phyloP scores from a whole-genome alignment of 1,140 invertebrate species.

The Tetramorium simillimum region DNA sequence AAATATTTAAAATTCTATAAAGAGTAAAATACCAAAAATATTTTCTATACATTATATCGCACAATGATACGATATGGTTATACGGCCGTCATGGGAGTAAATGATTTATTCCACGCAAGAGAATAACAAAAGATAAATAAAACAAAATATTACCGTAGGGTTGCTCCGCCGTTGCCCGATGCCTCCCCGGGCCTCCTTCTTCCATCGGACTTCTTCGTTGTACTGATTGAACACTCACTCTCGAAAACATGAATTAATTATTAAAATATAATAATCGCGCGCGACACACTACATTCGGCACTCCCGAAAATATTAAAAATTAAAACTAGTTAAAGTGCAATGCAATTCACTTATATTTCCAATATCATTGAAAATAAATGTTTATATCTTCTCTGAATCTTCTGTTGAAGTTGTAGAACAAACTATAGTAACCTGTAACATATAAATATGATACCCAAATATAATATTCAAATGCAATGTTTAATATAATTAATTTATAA shows the following conservation, averaged over 20 bases:
- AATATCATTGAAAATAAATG: background rate
- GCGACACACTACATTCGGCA: background rate
- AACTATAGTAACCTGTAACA: background rate
- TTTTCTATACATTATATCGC: background rate
- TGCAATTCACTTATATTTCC: background rate
- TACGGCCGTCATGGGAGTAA: background rate
- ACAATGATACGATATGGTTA: background rate
- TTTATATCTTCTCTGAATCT: background rate
- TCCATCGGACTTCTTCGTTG: background rate
- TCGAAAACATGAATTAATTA: background rate
- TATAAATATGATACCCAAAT: background rate
- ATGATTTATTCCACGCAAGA: background rate
- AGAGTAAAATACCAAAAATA: background rate
- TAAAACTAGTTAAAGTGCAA: background rate
- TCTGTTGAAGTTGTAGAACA: background rate
- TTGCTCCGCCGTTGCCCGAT: background rate
- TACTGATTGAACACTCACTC: background rate
- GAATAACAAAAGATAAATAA: conserved; percentile 6
- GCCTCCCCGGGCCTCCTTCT: background rate
- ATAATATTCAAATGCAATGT: background rate
- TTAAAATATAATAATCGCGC: background rate
- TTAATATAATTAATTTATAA: background rate
- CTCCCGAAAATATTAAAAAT: background rate
- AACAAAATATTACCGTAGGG: background rate
- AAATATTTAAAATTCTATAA: background rate